Evolutionary conservation across 2,113 vertebrate genomes (phyloP), one percentile per base, ranked within the genome.

Genomic region (Hypanus sabinus): DNA sequence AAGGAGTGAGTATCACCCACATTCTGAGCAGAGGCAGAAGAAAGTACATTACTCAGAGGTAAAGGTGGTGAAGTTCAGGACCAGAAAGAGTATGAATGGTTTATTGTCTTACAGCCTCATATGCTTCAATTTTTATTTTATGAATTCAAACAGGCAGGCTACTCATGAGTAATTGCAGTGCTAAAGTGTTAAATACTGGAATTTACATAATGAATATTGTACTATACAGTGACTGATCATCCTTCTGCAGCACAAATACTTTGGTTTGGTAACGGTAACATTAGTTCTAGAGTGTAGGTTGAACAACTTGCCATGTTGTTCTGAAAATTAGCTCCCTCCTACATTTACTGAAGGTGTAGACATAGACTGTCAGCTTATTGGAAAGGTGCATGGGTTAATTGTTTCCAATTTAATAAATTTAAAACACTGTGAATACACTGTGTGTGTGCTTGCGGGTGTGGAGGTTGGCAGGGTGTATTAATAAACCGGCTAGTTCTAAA

Each of bases 1-100:
- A 90, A 90, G 60, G 30, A 65, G 85, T 90, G 85, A 90, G 85
- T 90, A 90, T n/a, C 30, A 65, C 11, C 85, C 30, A 65, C 16
- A 65, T 33, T 90, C 85, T 90, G 85, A 65, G 57, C 14, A 0
- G 30, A 20, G 85, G 60, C 14, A 33, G 60, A 65, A 90, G 85
- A 60, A 65, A 90, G 20, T 90, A 33, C 27, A 7, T 65, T 65
- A 33, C 30, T 73, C 20, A 73, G 71, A 73, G 20, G 71, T 73
- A 22, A 73, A 73, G 71, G 22, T 73, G n/a, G 73, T 76, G 9
- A 76, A 55, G 83, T 22, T 30, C 83, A 88, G 83, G 57, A 33
- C 33, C 85, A 62, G 3, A 90, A 90, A 90, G 60, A 65, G n/a
- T 33, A 68, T 33, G 16, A 90, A n/a, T n/a, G n/a, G 6, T 90